Conservation (phyloP, 1,140 invertebrate species). For the Heliconius congener region DNA sequence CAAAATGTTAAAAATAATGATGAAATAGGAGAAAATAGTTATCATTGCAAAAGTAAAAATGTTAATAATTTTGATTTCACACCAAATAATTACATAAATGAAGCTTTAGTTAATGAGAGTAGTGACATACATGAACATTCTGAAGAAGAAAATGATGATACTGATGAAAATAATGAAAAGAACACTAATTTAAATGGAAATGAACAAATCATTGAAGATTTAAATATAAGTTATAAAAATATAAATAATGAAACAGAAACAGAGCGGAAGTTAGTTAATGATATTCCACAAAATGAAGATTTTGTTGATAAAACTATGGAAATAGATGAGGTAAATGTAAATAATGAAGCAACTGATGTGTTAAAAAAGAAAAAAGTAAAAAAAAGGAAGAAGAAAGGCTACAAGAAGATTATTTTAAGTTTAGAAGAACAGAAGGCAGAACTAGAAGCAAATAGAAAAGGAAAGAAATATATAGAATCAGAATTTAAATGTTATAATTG, state of each 20-base stretch:
- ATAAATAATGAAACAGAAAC: neutral
- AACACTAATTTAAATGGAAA: slow-evolving; percentile 15
- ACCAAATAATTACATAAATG: neutral
- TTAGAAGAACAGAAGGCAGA: slow-evolving; percentile 71
- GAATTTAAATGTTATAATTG: slow-evolving; percentile 75
- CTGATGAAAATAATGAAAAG: slow-evolving; percentile 24
- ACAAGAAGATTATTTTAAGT: slow-evolving; percentile 56
- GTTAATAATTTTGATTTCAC: neutral
- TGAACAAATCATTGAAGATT: slow-evolving; percentile 9
- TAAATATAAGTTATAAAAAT: neutral
- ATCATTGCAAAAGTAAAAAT: neutral
- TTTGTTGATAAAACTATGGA: slow-evolving; percentile 11
- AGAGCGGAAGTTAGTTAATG: neutral
- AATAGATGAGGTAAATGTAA: slow-evolving; percentile 22
- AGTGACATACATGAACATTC: slow-evolving; percentile 31
- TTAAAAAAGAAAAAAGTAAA: slow-evolving; percentile 43
- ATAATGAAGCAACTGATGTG: slow-evolving; percentile 16
- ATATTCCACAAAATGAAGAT: neutral
- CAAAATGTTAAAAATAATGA: slow-evolving; percentile 29
- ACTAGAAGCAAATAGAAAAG: slow-evolving; percentile 64
- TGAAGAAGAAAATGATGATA: slow-evolving; percentile 25
- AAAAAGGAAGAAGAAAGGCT: slow-evolving; percentile 45
- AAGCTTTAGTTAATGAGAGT: slow-evolving; percentile 12
- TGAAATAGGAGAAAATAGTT: neutral
- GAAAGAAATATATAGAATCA: slow-evolving; percentile 68